Conservation (phyloP, 2,888 invertebrate genomes). For the Cepaea hortensis region DNA sequence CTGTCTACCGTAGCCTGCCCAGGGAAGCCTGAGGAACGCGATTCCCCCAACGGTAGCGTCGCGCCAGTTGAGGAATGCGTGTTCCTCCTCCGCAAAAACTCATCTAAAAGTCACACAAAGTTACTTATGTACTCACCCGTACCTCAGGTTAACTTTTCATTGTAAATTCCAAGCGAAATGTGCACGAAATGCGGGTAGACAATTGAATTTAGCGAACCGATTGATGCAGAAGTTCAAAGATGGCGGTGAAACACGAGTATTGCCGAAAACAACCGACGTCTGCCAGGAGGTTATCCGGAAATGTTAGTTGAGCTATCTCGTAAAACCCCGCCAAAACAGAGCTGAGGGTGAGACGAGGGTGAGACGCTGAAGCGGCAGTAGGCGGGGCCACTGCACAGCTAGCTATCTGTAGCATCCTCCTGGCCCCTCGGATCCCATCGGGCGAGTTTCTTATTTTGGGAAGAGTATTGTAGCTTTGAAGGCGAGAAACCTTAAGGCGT, state of each 20-base stretch:
- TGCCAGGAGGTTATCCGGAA: conserved; percentile 48
- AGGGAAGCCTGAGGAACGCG: conserved; percentile 10
- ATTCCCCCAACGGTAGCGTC: background rate
- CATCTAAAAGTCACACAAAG: conserved; percentile 31
- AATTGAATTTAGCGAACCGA: conserved; percentile 42
- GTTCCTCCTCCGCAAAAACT: background rate
- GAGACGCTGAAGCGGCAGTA: background rate
- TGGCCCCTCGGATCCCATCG: background rate
- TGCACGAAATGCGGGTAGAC: conserved; percentile 48
- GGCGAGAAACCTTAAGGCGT: too few relatives aligned
- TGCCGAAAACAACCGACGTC: conserved; percentile 48
- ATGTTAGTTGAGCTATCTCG: conserved; percentile 29
- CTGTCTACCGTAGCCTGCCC: conserved; percentile 17
- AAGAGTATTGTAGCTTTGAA: too few relatives aligned
- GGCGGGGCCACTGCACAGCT: background rate
- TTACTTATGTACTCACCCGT: conserved; percentile 45
- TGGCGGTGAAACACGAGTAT: conserved; percentile 54
- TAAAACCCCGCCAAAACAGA: conserved; percentile 48
- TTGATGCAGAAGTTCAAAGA: conserved; percentile 53
- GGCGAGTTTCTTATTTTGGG: too few relatives aligned
- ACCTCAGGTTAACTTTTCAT: conserved; percentile 48
- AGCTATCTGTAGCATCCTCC: background rate
- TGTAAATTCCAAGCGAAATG: conserved; percentile 52
- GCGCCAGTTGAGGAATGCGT: conserved; percentile 46
- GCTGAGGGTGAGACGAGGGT: background rate